Percentiles rank a stretch among this genome's conserved stretches.
Evolutionary conservation across 2,113 vertebrate genomes (phyloP).

Genomic region (Zosterops hypoxanthus): DNA sequence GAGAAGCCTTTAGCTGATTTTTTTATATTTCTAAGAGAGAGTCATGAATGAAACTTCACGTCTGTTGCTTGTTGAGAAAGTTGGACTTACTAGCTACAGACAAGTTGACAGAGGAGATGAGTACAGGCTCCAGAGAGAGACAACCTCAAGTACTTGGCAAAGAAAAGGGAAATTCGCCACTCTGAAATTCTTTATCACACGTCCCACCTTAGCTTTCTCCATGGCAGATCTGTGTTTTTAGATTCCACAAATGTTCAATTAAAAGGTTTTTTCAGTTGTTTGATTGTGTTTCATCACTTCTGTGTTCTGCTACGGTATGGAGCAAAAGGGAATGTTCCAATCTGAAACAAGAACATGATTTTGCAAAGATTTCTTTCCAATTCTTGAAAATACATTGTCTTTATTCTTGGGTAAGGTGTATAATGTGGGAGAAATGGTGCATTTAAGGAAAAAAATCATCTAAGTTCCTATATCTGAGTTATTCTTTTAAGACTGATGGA

Average conservation of each 20-base stretch:
- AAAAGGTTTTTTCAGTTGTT: not conserved
- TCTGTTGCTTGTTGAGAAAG: not conserved
- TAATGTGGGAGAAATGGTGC: not conserved
- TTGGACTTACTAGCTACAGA: not conserved
- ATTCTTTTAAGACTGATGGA: not conserved
- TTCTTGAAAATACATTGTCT: not conserved
- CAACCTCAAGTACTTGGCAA: not conserved
- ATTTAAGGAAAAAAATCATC: not conserved
- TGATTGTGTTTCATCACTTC: not conserved
- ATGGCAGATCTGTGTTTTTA: not conserved
- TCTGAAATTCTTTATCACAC: not conserved
- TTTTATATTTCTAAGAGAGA: not conserved
- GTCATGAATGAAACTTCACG: not conserved
- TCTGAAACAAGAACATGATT: not conserved
- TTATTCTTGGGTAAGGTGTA: not conserved
- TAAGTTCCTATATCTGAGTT: not conserved
- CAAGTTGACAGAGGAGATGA: not conserved
- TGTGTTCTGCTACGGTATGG: not conserved
- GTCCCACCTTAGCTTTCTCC: not conserved
- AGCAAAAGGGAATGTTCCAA: not conserved
- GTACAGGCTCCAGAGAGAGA: not conserved
- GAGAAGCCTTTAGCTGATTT: not conserved
- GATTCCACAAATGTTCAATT: not conserved
- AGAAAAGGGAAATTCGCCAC: not conserved
- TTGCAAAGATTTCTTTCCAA: not conserved